Evolutionary conservation across 2,888 invertebrate species (phyloP).

Genomic region (Plagodis dolabraria): DNA sequence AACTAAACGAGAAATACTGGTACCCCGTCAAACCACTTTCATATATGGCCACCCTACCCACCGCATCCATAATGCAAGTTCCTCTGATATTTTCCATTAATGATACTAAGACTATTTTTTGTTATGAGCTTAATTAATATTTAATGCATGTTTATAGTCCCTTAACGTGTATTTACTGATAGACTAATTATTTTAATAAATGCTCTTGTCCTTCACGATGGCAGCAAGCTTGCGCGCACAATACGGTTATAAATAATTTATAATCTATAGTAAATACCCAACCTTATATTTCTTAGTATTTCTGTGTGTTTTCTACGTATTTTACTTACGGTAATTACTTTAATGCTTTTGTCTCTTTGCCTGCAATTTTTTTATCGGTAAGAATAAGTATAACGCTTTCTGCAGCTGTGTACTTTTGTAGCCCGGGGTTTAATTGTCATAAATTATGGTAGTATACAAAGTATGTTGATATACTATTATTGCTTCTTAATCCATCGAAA

Average conservation of each 20-base stretch:
- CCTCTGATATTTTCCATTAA: constrained; percentile 63
- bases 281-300: constrained; percentile 32
- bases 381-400: constrained; percentile 21
- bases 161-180: constrained; percentile 62
- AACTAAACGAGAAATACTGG: background rate
- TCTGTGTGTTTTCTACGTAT: constrained; percentile 27
- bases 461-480: too few relatives aligned
- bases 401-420: constrained; percentile 10
- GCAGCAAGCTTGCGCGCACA: constrained; percentile 3
- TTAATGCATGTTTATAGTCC: constrained; percentile 67
- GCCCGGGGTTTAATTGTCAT: background rate
- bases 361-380: constrained; percentile 30
- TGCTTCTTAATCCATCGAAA: too few relatives aligned
- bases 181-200: constrained; percentile 68
- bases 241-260: constrained; percentile 19
- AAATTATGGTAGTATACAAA: too few relatives aligned
- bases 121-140: constrained; percentile 73
- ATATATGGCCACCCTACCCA: constrained; percentile 21
- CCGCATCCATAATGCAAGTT: constrained; percentile 62
- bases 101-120: constrained; percentile 67
- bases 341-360: constrained; percentile 32
- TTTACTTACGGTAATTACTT: constrained; percentile 17
- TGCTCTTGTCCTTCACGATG: constrained; percentile 30
- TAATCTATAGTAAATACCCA: constrained; percentile 8
- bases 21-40: constrained; percentile 37